Evolutionary conservation across 1,140 invertebrate genomes (phyloP).

Genomic region (Acromyrmex heyeri): DNA sequence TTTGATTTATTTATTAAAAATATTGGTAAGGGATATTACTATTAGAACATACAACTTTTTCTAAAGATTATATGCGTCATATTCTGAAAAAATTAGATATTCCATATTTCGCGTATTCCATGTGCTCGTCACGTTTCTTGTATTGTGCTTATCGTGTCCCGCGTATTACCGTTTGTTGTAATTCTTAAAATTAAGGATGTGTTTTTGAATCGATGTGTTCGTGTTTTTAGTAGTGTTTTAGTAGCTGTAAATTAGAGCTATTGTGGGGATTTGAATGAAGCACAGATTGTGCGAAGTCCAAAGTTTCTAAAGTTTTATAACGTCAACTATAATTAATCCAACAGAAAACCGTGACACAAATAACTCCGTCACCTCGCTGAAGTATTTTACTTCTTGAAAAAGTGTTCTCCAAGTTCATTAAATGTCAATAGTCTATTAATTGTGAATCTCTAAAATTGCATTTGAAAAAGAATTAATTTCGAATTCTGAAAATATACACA

Average conservation of each 20-base stretch:
- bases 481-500: background rate
- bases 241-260: slow-evolving; percentile 20
- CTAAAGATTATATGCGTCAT: background rate
- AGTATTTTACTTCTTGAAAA: background rate
- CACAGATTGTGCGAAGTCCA: background rate
- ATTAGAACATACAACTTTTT: background rate
- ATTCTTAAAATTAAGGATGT: slow-evolving; percentile 3
- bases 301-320: slow-evolving; percentile 35
- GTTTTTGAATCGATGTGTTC: background rate
- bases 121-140: background rate
- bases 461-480: slow-evolving; percentile 1
- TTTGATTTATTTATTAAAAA: background rate
- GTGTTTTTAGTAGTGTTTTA: background rate
- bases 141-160: background rate
- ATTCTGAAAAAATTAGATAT: slow-evolving; percentile 15
- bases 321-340: slow-evolving; percentile 35
- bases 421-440: slow-evolving; percentile 20
- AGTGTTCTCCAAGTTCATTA: background rate
- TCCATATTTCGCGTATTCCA: background rate
- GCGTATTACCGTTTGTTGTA: background rate
- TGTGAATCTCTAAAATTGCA: background rate
- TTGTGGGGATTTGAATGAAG: slow-evolving; percentile 31
- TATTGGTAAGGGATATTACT: background rate
- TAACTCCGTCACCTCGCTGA: background rate
- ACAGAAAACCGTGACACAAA: slow-evolving; percentile 7